Base-by-base conservation (phyloP, 35 echinoderm and acorn worm genomes). In the Strongylocentrotus purpuratus region DNA sequence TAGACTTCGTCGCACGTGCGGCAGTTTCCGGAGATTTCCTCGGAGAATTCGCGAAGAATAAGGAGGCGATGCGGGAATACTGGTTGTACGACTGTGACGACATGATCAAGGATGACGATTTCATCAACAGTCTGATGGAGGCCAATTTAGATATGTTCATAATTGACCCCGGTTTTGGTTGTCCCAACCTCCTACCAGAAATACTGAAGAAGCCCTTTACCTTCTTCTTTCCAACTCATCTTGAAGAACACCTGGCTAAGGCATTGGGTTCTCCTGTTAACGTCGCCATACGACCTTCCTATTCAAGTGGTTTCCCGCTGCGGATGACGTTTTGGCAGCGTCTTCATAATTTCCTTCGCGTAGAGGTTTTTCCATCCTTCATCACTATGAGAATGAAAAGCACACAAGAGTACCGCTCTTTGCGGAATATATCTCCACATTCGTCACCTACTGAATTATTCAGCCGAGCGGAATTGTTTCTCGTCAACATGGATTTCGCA, bases 401-500 rank as follows among this genome's bases (percentile, higher is more conserved):
- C 33, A 89, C 87, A 8, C 33, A 89, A 41, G 87, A 89, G 11
- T 89, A 89, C 45, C 11, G 18, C 2, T 15, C 32, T 33, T 89
- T 46, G 9, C 87, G 45, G 4, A 89, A 89, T 33, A 89, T 89
- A 41, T 89, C 45, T 33, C 87, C 87, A 46, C 32, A 89, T 32
- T 41, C 25, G 9, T 89, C 87, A 28, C 65, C 65, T n/a, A 31
- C 28, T 78, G 65, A 78, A 0, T 5, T 78, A 45, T 89, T 45
- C 87, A 46, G 25, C 33, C 85, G 31, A 18, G 94, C 78, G 32
- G 94, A 94, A 14, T 48, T 94, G 20, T 18, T 85, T 32, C 59
- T 94, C 7, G 59, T 85, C 61, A 94, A 94, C 33, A 86, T 65
- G 33, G 94, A 94, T 48, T 94, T 94, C 32, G 65, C 58, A 4